A percentile compares a stretch with the other conserved stretches of the same genome.
Conservation (phyloP, 2,113 vertebrate species). For the Ancistrus triradiatus region DNA sequence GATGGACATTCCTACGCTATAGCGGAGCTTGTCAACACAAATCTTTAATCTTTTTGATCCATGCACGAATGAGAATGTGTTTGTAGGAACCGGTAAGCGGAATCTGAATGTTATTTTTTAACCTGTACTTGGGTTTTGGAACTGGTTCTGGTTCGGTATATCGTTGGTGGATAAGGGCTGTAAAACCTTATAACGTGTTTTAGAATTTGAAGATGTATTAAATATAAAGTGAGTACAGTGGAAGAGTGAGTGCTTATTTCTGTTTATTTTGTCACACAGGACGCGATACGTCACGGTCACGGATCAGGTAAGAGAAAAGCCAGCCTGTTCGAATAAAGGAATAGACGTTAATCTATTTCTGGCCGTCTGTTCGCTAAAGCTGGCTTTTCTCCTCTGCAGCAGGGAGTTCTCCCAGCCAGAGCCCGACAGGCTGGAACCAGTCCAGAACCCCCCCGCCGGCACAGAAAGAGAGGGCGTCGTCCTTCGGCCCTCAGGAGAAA, state of each 20-base stretch:
- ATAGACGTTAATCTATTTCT: not conserved
- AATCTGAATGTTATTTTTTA: too few relatives aligned
- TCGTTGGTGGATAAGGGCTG: conserved; percentile 3
- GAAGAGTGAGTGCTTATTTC: not conserved
- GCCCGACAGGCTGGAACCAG: conserved; percentile 89
- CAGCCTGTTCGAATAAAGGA: not conserved
- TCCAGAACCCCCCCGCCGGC: conserved; percentile 79
- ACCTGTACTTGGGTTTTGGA: too few relatives aligned
- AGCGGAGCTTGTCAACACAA: too few relatives aligned
- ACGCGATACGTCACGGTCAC: conserved; percentile 83
- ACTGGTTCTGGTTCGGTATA: too few relatives aligned
- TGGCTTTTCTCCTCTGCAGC: conserved; percentile 54
- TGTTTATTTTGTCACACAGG: conserved; percentile 60
- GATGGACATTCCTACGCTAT: too few relatives aligned
- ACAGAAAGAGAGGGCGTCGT: conserved; percentile 80
- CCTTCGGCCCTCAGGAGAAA: conserved; percentile 84
- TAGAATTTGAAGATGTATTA: not conserved
- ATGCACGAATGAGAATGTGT: too few relatives aligned
- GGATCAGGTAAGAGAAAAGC: conserved; percentile 79
- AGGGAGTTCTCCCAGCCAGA: conserved; percentile 88
- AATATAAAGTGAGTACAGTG: not conserved
- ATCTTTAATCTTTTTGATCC: too few relatives aligned
- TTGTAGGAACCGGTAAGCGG: too few relatives aligned
- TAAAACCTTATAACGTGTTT: not conserved
- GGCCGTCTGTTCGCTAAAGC: not conserved